Percentiles rank a stretch among this genome's conserved stretches.
These are phyloP conservation scores for Xiphydria camelus DNA, from an alignment of 2,888 invertebrate genomes.

Conservation along the genomic window DNA sequence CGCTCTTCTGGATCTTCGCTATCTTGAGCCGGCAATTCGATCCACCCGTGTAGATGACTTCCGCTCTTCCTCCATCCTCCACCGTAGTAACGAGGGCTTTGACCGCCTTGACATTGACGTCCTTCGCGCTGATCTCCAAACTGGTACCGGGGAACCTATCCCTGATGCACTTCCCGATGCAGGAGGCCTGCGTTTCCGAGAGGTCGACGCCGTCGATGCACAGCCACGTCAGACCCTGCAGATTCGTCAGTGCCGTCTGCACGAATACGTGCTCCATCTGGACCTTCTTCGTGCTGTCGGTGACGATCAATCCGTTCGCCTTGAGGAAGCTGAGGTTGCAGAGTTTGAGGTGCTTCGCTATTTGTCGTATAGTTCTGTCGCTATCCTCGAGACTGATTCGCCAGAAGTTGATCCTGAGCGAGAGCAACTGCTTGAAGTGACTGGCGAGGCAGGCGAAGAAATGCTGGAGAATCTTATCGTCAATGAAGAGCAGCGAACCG, in stretches of 20 bases:
- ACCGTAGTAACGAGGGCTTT: slow-evolving; percentile 50
- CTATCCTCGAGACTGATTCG: slow-evolving; percentile 48
- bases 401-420: slow-evolving; percentile 55
- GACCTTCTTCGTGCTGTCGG: slow-evolving; percentile 48
- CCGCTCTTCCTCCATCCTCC: slow-evolving; percentile 53
- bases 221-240: slow-evolving; percentile 52
- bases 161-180: slow-evolving; percentile 52
- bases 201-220: slow-evolving; percentile 53
- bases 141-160: slow-evolving; percentile 52
- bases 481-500: slow-evolving; percentile 50
- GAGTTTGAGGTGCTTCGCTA: slow-evolving; percentile 49
- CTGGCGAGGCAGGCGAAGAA: slow-evolving; percentile 58
- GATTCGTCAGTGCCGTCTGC: slow-evolving; percentile 47
- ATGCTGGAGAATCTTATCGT: slow-evolving; percentile 58
- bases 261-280: slow-evolving; percentile 55
- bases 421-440: slow-evolving; percentile 56
- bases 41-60: slow-evolving; percentile 52
- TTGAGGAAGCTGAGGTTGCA: slow-evolving; percentile 54
- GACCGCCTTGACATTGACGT: slow-evolving; percentile 50
- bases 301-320: slow-evolving; percentile 50
- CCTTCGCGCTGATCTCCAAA: slow-evolving; percentile 53
- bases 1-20: slow-evolving; percentile 43
- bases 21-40: slow-evolving; percentile 47
- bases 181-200: slow-evolving; percentile 46
- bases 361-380: slow-evolving; percentile 52